Evolutionary conservation across 2,797 vertebrate genomes (phyloP), one percentile per base, ranked within the genome.

Genomic region (Coluber constrictor): DNA sequence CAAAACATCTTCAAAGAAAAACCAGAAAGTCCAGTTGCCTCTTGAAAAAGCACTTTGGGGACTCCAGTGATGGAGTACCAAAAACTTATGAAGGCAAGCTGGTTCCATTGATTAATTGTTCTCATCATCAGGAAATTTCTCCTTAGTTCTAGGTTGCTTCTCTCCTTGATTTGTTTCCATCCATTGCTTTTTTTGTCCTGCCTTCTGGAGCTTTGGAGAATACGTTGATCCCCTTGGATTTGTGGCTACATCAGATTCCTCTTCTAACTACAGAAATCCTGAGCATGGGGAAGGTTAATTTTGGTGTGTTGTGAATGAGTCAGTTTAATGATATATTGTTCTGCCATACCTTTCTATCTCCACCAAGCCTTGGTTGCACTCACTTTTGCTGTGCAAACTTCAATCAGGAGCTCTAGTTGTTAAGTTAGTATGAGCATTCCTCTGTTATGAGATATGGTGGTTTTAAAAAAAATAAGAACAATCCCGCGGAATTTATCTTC

Each of bases 401-500:
- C 74, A 83, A 47, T 23, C 4, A 83, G 37, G 25, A 23, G 37
- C 74, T 25, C 10, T 11, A 83, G 37, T 47, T 83, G 74, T 47
- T 20, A 23, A 2, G 74, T 83, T 83, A 9, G 37, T 11, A 10
- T 5, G 47, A 83, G 74, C 1, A 25, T 37, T 83, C 37, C 74
- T 83, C 74, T 79, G 70, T 18, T 83, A 12, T 8, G n/a, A 37
- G 66, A 74, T 74, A 3, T 25, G 2, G 25, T 47, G 95, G 92
- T 95, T 61, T 54, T 54, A 10, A 51, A 54, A 54, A 51, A 93
- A 94, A 96, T 95, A 95, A 96, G 92, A 97, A 96, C 92, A 95
- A 95, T 96, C 87, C 95, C 86, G 93, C 43, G 90, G 95, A 56
- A 96, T 95, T 96, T 94, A 96, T 94, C 94, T 94, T 96, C 94